These are phyloP conservation scores for Drosophila athabasca DNA, from an alignment of 1,140 invertebrate species.

Conservation along the genomic window DNA sequence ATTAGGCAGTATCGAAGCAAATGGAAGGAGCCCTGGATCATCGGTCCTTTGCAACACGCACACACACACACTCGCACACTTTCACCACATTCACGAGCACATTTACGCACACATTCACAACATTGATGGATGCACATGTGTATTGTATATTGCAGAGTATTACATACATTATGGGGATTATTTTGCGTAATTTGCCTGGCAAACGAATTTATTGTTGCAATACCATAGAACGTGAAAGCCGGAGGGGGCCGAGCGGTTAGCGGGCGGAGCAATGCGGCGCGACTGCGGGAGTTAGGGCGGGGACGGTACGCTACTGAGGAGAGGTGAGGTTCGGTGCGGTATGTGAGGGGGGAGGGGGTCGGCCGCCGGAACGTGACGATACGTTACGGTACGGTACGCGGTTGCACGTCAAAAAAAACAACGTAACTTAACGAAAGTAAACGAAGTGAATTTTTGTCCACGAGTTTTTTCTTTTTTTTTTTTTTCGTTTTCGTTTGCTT, in stretches of 20 bases:
- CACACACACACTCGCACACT: constrained; percentile 14
- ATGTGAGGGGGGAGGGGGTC: background rate
- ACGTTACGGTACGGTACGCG: constrained; percentile 18
- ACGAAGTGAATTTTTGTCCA: constrained; percentile 59
- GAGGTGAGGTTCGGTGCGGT: too few relatives aligned
- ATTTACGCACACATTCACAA: constrained; percentile 17
- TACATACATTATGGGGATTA: constrained; percentile 78
- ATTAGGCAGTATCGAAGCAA: constrained; percentile 19
- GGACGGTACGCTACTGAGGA: too few relatives aligned
- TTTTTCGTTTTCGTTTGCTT: constrained; percentile 15
- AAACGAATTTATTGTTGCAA: constrained; percentile 65
- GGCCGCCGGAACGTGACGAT: constrained; percentile 18
- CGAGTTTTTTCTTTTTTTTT: constrained; percentile 41
- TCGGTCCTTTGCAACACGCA: constrained; percentile 20
- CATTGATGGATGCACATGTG: constrained; percentile 9
- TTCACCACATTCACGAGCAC: constrained; percentile 12
- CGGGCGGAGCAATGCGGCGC: constrained; percentile 7
- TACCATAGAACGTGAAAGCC: constrained; percentile 54
- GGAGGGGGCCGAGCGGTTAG: constrained; percentile 18
- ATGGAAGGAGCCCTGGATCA: constrained; percentile 21
- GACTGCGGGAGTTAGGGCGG: too few relatives aligned
- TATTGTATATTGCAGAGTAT: constrained; percentile 22
- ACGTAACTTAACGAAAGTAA: constrained; percentile 47
- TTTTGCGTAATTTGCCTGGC: constrained; percentile 69
- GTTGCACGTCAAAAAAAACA: constrained; percentile 27